Conservation (phyloP, 2,113 vertebrate genomes). For the Otolemur garnettii region DNA sequence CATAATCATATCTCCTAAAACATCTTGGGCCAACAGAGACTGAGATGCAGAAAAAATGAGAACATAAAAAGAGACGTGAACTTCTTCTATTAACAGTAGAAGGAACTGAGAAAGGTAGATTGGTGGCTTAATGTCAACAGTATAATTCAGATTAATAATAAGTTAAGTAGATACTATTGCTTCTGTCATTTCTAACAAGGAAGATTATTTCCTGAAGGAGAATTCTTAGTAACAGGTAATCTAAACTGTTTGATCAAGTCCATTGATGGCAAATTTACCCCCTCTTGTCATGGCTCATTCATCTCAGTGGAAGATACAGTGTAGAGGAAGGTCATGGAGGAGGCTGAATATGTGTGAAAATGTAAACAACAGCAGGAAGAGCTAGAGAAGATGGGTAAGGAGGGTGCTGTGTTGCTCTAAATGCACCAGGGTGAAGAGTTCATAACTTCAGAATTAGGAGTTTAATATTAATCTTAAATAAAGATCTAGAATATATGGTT, state of each 20-base stretch:
- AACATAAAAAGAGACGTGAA: not conserved
- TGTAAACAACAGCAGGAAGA: not conserved
- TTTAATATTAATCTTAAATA: conserved; percentile 24
- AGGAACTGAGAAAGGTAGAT: not conserved
- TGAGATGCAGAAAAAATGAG: not conserved
- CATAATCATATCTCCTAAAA: not conserved
- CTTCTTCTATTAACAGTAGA: not conserved
- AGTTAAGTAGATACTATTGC: not conserved
- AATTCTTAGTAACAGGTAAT: not conserved
- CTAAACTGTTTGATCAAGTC: not conserved
- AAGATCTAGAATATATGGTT: conserved; percentile 38
- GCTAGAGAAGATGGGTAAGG: not conserved
- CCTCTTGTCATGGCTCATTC: not conserved
- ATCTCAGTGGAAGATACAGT: not conserved
- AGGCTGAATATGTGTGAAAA: not conserved
- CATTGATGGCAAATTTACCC: not conserved
- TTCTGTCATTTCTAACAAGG: conserved; percentile 26
- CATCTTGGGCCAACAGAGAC: not conserved
- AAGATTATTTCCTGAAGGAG: conserved; percentile 54
- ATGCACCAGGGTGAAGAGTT: not conserved
- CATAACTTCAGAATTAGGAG: not conserved
- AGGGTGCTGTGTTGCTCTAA: not conserved
- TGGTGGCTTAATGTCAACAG: not conserved
- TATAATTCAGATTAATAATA: conserved; percentile 45
- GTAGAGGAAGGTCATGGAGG: not conserved